These are phyloP conservation scores for Dicerorhinus sumatrensis DNA, from an alignment of 2,113 vertebrate genomes.

Conservation along the genomic window DNA sequence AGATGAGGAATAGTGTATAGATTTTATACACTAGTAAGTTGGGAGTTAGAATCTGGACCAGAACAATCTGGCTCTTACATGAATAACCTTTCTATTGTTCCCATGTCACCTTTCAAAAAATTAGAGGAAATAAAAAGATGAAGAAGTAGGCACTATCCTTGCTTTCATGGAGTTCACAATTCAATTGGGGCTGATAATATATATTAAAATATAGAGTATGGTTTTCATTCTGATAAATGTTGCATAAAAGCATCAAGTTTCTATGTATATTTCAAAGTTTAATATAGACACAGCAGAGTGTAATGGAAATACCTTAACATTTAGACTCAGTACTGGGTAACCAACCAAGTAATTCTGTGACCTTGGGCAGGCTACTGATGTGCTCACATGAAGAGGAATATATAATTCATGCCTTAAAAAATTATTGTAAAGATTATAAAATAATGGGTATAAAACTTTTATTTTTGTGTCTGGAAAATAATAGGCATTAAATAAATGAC, in stretches of 20 bases:
- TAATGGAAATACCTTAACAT: background rate
- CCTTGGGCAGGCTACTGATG: background rate
- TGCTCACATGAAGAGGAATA: background rate
- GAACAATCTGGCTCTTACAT: background rate
- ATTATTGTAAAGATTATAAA: background rate
- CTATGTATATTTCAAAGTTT: background rate
- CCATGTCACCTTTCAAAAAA: background rate
- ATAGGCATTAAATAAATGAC: background rate
- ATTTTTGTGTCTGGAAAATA: background rate
- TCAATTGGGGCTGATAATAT: background rate
- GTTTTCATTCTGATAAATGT: slow-evolving; percentile 1
- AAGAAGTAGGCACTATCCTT: background rate
- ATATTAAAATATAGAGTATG: background rate
- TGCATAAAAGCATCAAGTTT: background rate
- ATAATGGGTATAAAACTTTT: background rate
- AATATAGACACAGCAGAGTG: background rate
- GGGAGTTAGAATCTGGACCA: background rate
- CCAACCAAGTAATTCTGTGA: background rate
- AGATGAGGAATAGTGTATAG: background rate
- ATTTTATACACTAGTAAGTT: background rate
- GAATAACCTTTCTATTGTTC: background rate
- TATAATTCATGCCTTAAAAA: background rate
- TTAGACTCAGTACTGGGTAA: background rate
- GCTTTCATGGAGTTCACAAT: background rate
- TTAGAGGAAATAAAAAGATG: background rate